Evolutionary conservation across 2,113 vertebrate species (phyloP).

Genomic region (Recurvirostra avosetta): DNA sequence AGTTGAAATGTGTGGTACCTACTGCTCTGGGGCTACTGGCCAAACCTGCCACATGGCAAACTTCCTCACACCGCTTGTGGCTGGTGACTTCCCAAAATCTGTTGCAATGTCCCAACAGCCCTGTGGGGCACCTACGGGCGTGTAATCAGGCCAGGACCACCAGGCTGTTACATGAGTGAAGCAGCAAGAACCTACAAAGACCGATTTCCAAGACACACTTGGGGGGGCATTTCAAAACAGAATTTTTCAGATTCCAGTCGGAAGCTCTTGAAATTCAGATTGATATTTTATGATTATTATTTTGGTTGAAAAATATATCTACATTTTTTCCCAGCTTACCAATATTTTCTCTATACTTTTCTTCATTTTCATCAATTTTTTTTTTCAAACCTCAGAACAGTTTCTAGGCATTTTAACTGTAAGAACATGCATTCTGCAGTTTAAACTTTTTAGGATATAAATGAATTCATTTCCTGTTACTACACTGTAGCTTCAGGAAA

Average conservation of each 20-base stretch:
- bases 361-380: neutral
- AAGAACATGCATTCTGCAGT: neutral
- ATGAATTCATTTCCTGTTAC: neutral
- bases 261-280: neutral
- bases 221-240: neutral
- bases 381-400: neutral
- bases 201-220: neutral
- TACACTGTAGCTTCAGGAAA: neutral
- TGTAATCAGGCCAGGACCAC: neutral
- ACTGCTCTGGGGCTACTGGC: neutral
- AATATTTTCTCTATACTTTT: neutral
- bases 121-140: accelerated
- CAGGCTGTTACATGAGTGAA: accelerated
- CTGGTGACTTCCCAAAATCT: neutral
- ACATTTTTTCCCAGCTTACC: neutral
- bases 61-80: accelerated
- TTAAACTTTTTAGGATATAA: neutral
- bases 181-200: neutral
- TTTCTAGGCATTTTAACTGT: neutral
- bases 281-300: neutral
- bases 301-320: neutral
- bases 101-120: neutral
- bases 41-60: neutral
- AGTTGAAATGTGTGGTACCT: neutral
- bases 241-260: neutral